These are phyloP conservation scores for Enteromius fasciolatus DNA, from an alignment of 2,797 vertebrate species.

Conservation along the genomic window DNA sequence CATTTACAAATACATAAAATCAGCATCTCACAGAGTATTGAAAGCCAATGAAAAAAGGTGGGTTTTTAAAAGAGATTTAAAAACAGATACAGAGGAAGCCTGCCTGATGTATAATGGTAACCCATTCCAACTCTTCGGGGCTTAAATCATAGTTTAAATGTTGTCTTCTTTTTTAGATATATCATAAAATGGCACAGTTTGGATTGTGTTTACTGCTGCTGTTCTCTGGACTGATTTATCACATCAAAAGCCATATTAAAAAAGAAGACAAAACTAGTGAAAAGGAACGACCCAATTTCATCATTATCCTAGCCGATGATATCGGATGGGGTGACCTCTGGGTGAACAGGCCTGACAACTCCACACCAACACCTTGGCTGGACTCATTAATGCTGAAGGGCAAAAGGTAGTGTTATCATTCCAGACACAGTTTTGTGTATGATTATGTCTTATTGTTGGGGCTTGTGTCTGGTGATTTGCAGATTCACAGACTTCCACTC, in stretches of 20 bases:
- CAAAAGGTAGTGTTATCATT: conserved; percentile 76
- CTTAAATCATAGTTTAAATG: not conserved
- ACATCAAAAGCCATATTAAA: conserved; percentile 48
- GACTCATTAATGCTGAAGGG: conserved; percentile 85
- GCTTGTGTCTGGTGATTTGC: conserved; percentile 12
- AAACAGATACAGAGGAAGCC: too few relatives aligned
- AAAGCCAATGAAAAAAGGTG: too few relatives aligned
- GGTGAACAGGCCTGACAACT: conserved; percentile 77
- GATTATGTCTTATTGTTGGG: not conserved
- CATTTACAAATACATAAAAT: too few relatives aligned
- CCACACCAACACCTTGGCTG: conserved; percentile 83
- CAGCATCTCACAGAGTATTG: too few relatives aligned
- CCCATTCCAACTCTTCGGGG: too few relatives aligned
- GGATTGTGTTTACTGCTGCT: conserved; percentile 57
- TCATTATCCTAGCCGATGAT: conserved; percentile 93
- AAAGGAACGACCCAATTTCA: conserved; percentile 82
- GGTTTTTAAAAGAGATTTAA: too few relatives aligned
- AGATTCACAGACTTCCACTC: conserved; percentile 95
- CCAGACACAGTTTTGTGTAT: not conserved
- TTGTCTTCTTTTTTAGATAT: conserved; percentile 24
- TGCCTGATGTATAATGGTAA: too few relatives aligned
- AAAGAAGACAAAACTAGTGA: not conserved
- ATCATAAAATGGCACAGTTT: conserved; percentile 63
- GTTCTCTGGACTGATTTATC: conserved; percentile 66
- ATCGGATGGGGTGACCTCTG: conserved; percentile 96